These are phyloP conservation scores for Hetaerina titia DNA, from an alignment of 2,888 invertebrate genomes.

Conservation along the genomic window DNA sequence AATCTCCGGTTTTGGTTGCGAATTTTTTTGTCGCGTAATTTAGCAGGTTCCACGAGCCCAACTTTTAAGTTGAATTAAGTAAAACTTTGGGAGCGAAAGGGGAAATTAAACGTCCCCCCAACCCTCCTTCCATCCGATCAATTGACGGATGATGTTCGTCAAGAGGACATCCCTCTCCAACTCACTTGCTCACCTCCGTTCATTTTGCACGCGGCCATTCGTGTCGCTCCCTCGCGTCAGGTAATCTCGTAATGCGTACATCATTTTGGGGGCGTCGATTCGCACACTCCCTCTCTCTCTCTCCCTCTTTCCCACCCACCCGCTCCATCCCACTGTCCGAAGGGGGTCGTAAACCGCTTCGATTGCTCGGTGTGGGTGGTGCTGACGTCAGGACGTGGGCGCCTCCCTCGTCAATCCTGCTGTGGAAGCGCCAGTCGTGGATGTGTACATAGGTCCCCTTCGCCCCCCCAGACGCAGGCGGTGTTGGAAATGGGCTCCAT, in stretches of 20 bases:
- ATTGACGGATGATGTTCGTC: too few relatives aligned
- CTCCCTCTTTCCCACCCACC: neutral
- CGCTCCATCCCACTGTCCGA: neutral
- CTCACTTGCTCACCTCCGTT: neutral
- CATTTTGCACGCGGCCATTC: neutral
- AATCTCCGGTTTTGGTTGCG: too few relatives aligned
- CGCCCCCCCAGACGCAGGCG: neutral
- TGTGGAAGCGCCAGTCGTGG: neutral
- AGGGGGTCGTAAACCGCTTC: neutral
- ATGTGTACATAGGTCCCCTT: neutral
- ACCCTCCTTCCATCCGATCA: too few relatives aligned
- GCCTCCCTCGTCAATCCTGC: neutral
- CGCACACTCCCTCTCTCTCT: neutral
- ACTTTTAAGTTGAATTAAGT: too few relatives aligned
- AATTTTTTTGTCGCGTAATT: too few relatives aligned
- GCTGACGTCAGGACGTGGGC: neutral
- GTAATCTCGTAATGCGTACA: slow-evolving; percentile 21
- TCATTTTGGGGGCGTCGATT: neutral
- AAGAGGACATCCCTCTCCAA: neutral
- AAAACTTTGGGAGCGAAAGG: too few relatives aligned
- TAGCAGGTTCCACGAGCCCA: too few relatives aligned
- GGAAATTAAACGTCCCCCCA: too few relatives aligned
- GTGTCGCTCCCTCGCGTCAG: neutral
- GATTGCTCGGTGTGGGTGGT: neutral
- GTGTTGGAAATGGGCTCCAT: neutral